Percentiles rank a stretch among this genome's conserved stretches.
phyloP scores from a whole-genome alignment of 92 coral and sea anemone genomes.

The Heteractis magnifica region DNA sequence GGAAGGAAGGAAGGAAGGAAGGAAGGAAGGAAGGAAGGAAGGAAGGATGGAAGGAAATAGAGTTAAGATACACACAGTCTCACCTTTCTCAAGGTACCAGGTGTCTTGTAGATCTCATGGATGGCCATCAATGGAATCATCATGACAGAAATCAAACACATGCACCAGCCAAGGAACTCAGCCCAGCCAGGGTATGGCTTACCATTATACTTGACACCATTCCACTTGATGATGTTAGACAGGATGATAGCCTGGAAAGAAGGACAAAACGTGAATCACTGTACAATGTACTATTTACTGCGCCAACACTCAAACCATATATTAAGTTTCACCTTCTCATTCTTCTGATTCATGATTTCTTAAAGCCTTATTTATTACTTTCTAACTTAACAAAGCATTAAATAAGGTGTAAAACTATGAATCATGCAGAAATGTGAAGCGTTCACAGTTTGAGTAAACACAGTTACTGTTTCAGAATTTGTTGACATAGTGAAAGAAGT shows the following conservation, averaged over 20 bases:
- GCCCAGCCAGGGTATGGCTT: slow-evolving; percentile 81
- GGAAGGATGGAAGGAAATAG: too few species aligned
- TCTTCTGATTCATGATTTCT: too few species aligned
- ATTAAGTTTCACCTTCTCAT: too few species aligned
- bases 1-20: not conserved
- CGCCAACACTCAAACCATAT: too few species aligned
- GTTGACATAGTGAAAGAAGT: too few species aligned
- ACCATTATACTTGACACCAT: slow-evolving; percentile 57
- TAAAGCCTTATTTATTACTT: too few species aligned
- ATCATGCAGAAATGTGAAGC: too few species aligned
- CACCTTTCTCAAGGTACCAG: slow-evolving; percentile 64
- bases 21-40: too few species aligned
- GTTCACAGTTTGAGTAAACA: too few species aligned
- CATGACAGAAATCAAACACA: slow-evolving; percentile 54
- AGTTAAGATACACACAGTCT: not conserved
- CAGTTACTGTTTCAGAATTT: too few species aligned
- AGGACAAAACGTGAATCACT: not conserved
- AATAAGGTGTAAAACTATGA: too few species aligned
- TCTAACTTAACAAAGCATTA: too few species aligned
- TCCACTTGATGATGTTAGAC: slow-evolving; percentile 73
- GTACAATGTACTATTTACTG: not conserved
- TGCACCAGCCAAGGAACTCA: slow-evolving; percentile 71
- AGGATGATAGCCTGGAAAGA: slow-evolving; percentile 50
- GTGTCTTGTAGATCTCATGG: slow-evolving; percentile 63
- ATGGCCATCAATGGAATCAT: slow-evolving; percentile 70